A percentile compares a stretch with the other conserved stretches of the same genome.
Evolutionary conservation across 2,113 vertebrate genomes (phyloP).

Genomic region (Carlito syrichta): DNA sequence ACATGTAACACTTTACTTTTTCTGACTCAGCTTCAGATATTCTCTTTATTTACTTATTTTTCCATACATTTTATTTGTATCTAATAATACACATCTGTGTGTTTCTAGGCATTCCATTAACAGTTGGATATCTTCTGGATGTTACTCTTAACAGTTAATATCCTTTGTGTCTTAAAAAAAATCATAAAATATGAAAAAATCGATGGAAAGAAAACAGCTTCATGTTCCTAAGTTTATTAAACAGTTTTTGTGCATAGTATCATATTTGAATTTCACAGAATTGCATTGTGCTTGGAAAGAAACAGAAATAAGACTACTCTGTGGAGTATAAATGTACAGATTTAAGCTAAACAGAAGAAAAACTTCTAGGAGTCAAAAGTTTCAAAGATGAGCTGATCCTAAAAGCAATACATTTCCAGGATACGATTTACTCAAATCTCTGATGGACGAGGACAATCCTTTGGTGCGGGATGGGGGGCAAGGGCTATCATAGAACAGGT

Average conservation of each 20-base stretch:
- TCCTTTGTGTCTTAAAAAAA: background rate
- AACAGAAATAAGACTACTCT: background rate
- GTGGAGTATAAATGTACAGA: too few species aligned
- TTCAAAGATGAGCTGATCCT: background rate
- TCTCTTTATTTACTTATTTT: background rate
- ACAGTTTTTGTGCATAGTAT: background rate
- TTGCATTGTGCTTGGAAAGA: background rate
- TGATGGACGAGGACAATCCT: fast-evolving
- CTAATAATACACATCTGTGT: background rate
- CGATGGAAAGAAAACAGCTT: background rate
- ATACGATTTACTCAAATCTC: too few species aligned
- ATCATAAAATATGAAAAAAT: background rate
- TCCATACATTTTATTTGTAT: background rate
- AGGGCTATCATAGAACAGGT: fast-evolving
- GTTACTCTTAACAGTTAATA: background rate
- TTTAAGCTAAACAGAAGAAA: background rate
- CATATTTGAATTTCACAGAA: background rate
- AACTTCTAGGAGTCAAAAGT: background rate
- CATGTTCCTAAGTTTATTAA: background rate
- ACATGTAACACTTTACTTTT: background rate
- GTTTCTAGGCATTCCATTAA: background rate
- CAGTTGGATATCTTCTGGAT: background rate
- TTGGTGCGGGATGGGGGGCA: fast-evolving
- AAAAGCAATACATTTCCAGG: background rate
- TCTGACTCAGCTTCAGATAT: background rate